These are phyloP conservation scores for Neodiprion lecontei DNA, from an alignment of 1,140 invertebrate species.

Conservation along the genomic window DNA sequence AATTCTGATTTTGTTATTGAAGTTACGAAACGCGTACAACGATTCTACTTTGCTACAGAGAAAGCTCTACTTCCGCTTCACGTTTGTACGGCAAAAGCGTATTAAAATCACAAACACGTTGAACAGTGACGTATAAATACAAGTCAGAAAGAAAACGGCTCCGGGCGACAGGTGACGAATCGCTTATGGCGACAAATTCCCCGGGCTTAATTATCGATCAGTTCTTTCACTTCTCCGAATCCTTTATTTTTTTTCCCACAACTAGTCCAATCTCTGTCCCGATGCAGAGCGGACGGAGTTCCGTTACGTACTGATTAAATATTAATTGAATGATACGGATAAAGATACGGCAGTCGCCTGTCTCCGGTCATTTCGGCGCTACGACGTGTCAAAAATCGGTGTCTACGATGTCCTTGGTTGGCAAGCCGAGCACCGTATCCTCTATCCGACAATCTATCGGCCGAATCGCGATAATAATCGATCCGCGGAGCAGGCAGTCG, in stretches of 20 bases:
- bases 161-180: too few relatives aligned
- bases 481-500: not conserved
- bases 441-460: not conserved
- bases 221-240: too few relatives aligned
- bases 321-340: conserved; percentile 8
- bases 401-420: conserved; percentile 8
- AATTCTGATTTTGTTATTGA: too few relatives aligned
- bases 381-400: not conserved
- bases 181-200: too few relatives aligned
- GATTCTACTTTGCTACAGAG: too few relatives aligned
- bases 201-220: too few relatives aligned
- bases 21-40: too few relatives aligned
- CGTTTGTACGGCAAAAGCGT: too few relatives aligned
- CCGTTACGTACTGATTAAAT: not conserved
- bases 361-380: conserved; percentile 2
- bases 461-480: not conserved
- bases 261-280: not conserved
- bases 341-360: not conserved
- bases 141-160: too few relatives aligned
- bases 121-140: too few relatives aligned
- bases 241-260: not conserved
- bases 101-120: too few relatives aligned
- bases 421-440: conserved; percentile 8
- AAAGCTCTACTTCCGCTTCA: too few relatives aligned
- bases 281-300: not conserved